These are phyloP conservation scores for Gymnopithys bicolor DNA, from an alignment of 2,797 vertebrate genomes.

Conservation along the genomic window DNA sequence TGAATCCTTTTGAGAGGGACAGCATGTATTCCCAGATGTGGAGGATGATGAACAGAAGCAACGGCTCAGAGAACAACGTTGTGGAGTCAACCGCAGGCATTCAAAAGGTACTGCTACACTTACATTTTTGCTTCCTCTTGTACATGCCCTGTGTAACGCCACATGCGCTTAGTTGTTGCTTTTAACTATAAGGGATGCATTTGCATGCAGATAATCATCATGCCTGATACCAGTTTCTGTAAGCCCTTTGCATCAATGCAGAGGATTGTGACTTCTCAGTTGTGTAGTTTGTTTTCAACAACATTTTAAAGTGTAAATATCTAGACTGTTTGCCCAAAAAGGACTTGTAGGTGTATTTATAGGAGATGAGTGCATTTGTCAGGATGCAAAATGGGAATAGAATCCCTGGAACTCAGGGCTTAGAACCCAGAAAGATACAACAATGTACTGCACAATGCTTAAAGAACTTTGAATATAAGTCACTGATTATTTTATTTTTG, in stretches of 20 bases:
- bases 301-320: neutral
- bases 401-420: neutral
- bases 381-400: neutral
- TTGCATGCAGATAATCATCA: neutral
- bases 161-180: neutral
- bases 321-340: neutral
- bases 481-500: neutral
- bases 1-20: constrained; percentile 98
- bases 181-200: neutral
- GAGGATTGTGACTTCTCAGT: neutral
- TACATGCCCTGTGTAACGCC: neutral
- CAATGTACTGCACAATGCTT: neutral
- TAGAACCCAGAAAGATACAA: neutral
- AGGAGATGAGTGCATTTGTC: neutral
- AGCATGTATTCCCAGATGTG: constrained; percentile 99
- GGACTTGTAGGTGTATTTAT: neutral
- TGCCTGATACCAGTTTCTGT: neutral
- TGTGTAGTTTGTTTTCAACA: neutral
- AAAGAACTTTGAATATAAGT: neutral
- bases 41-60: constrained; percentile 96
- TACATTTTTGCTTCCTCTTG: neutral
- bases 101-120: constrained; percentile 86
- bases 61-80: constrained; percentile 92
- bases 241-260: rapidly evolving
- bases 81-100: constrained; percentile 93